Evolutionary conservation across 1,140 invertebrate genomes (phyloP), one percentile per base, ranked within the genome.

Genomic region (Drosophila burlai): DNA sequence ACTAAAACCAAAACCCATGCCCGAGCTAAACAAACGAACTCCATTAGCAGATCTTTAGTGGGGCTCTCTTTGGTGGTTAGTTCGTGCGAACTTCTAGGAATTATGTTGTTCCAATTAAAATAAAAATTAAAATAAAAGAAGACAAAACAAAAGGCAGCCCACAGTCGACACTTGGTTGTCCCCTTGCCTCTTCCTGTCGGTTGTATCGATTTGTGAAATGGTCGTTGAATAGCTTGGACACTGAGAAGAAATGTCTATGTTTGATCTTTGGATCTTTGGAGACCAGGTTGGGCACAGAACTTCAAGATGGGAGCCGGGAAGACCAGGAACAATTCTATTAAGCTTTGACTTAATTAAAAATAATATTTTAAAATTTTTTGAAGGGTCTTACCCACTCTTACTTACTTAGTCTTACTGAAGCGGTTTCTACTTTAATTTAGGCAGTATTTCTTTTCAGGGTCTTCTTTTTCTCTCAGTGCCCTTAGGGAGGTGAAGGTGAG

Each of bases 91-190:
- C 80, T 92, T 92, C 90, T 92, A 90, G 90, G 90, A 92, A 92
- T 92, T 92, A 92, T 92, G 90, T 92, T 92, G 90, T 92, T 92
- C 90, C 90, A 90, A 91, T 92, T 92, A 91, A 91, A 91, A 91
- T 91, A 91, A 92, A 92, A 90, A 85, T 92, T 91, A 83, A 92
- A 86, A 83, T 83, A 90, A 81, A 91, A 80, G n/a, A 80, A 77
- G 62, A 65, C 49, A 67, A 76, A 66, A 60, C 62, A 55, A 75
- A 71, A 60, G 68, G 63, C 72, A 55, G 43, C 47, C 55, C 65
- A 64, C 49, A 60, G 79, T 80, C 80, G 65, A 90, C 84, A 89
- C 84, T 87, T 87, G 76, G 83, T 36, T 29, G 36, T 55, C 55
- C 62, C 66, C 24, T 65, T 68, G 52, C 65, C 58, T 67, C 24